Base-by-base conservation (phyloP, 2,888 invertebrate genomes). In the Cataglyphis cursor region DNA sequence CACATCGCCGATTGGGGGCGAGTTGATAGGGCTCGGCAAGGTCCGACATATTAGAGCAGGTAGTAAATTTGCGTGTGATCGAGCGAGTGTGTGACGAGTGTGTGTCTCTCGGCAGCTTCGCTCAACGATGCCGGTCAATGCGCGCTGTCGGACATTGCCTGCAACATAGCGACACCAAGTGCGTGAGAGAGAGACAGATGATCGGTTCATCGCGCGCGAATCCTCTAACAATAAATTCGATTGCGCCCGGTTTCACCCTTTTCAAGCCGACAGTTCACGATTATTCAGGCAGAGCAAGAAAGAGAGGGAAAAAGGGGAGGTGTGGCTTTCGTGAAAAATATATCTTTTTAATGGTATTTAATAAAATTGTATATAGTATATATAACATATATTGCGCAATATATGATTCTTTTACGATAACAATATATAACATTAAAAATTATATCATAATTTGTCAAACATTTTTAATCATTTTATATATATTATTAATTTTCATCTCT, bases 61-160 rank as follows among this genome's bases (percentile, higher is more conserved):
- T 81, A 72, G 81, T 68, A 68, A 90, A 88, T 85, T 87, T 85
- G 74, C 87, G 44, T 76, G 31, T 65, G 64, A 72, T 35, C 73
- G 82, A 80, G 24, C 68, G 82, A 86, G 81, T 85, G 83, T 86
- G 84, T 72, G 87, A 89, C 86, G 82, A 86, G 83, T 84, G 80
- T 87, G 70, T 87, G 70, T 83, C 65, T 81, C 68, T 84, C 86
- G 83, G 86, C 86, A 86, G 88, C 88, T 89, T 90, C 89, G 87
- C 88, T 90, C 89, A 90, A 90, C 84, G 90, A 85, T 87, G 90
- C 76, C 86, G 90, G 88, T 89, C 90, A 90, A 89, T 88, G 90
- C 90, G 90, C 90, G 88, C 89, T 89, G 90, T 90, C 90, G 90
- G 90, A 90, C 89, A 90, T 90, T 90, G 90, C 90, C 90, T 90